Conservation (phyloP, 1,140 invertebrate species). For the Lamellibrachia luymesi region DNA sequence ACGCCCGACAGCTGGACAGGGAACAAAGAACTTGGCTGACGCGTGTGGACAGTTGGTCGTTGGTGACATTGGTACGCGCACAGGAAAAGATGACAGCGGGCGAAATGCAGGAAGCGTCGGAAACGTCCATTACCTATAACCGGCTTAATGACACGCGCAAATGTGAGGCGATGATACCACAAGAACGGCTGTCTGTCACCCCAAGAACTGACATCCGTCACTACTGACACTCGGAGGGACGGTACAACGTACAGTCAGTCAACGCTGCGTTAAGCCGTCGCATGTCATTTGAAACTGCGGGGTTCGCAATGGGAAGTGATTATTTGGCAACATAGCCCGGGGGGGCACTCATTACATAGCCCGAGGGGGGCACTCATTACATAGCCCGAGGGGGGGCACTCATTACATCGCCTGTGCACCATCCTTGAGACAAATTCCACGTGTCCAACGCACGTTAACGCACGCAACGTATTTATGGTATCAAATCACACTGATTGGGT, state of each 20-base stretch:
- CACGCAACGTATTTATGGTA: too few species aligned
- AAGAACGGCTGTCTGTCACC: not conserved
- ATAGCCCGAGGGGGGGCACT: too few species aligned
- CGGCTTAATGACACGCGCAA: not conserved
- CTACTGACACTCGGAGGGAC: not conserved
- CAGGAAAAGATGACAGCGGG: not conserved
- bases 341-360: too few species aligned
- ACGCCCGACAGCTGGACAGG: not conserved
- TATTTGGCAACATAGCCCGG: not conserved
- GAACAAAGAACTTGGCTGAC: not conserved
- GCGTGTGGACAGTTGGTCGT: not conserved
- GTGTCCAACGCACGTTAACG: too few species aligned
- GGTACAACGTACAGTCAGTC: too few species aligned
- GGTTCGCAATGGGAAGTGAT: not conserved
- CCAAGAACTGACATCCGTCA: not conserved
- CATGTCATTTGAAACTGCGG: too few species aligned
- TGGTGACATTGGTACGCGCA: not conserved
- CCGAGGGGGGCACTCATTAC: too few species aligned
- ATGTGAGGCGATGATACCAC: not conserved
- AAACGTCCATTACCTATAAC: not conserved
- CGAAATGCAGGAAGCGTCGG: not conserved
- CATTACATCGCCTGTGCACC: too few species aligned
- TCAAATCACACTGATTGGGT: too few species aligned
- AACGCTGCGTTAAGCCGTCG: too few species aligned
- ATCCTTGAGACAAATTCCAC: too few species aligned